Base-by-base conservation (phyloP, 2,888 invertebrate species). In the Caenorhabditis imperialis region DNA sequence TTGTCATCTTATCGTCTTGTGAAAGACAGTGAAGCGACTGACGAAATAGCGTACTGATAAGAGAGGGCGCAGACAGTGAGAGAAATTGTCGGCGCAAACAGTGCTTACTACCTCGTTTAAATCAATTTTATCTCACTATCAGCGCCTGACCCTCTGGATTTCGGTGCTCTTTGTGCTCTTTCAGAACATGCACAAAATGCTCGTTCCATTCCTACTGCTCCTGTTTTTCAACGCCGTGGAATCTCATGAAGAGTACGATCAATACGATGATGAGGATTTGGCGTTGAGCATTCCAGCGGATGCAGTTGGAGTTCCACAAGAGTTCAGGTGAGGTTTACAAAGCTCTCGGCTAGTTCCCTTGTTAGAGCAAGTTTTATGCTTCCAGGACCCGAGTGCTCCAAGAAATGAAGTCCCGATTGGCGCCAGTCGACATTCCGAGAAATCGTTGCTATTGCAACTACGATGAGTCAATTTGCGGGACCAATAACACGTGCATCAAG, bases 401-500 rank as follows among this genome's bases (percentile, higher is more conserved):
- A 50, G 60, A 63, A 12, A 70, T 70, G 70, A 44, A 48, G 37
- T 12, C 33, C 16, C 63, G 63, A 7, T 3, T 48, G 7, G 42
- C 30, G 12, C 48, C 57, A 2, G 22, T 48, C 23, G 65, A 75
- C n/a, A 16, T 65, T 16, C 60, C 62, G 10, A 51, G 54, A 25
- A 83, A 85, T 69, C 77, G 79, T 7, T 86, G 86, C 69, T 86
- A 78, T 55, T 86, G 86, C 74, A 85, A 79, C 48, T 84, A 86
- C 54, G 84, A 80, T 7, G 63, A 74, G 18, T 77, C 70, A 22
- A 77, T 79, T 35, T 86, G 86, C 69, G 80, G 81, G 16, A 62
- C 58, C 33, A 77, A 79, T 20, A 67, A 75, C 20, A 82, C 80
- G 3, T 85, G 82, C 48, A 45, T 81, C 38, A 83, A 84, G 54